Evolutionary conservation across 1,140 invertebrate species (phyloP).

Genomic region (Adoxophyes honmai): DNA sequence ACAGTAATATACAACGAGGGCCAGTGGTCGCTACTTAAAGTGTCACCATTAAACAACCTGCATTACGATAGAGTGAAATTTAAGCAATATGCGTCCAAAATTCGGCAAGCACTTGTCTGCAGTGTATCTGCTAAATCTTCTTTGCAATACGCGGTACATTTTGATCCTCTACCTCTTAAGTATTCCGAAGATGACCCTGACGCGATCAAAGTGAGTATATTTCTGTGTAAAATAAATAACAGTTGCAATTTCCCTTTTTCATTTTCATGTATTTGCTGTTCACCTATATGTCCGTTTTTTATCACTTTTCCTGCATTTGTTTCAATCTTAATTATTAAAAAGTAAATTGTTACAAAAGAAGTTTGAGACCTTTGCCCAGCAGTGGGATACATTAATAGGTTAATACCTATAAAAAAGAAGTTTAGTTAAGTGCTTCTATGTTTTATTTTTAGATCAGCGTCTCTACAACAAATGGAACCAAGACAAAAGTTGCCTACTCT

Average conservation of each 20-base stretch:
- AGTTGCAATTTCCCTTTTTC: no score
- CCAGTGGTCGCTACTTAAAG: conserved; percentile 53
- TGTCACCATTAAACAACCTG: conserved; percentile 64
- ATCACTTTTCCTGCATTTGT: conserved; percentile 4
- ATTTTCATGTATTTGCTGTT: no score
- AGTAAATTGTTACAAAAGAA: no score
- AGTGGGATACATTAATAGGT: no score
- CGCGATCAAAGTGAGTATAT: conserved; percentile 45
- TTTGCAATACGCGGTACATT: conserved; percentile 44
- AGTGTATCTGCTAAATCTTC: conserved; percentile 35
- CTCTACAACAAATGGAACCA: conserved; percentile 33
- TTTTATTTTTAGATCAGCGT: conserved; percentile 56
- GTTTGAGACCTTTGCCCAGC: no score
- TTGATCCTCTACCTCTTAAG: conserved; percentile 52
- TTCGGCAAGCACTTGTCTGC: conserved; percentile 56
- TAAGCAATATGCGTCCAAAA: conserved; percentile 66
- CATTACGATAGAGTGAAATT: conserved; percentile 56
- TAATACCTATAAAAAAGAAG: no score
- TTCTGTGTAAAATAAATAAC: not conserved
- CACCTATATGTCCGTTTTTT: not conserved
- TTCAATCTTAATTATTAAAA: no score
- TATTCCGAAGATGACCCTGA: conserved; percentile 61
- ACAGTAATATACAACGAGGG: conserved; percentile 67
- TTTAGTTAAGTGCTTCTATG: no score
- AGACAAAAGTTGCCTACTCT: conserved; percentile 47